Evolutionary conservation across 2,888 invertebrate genomes (phyloP), one percentile per base, ranked within the genome.

Genomic region (Lycophotia porphyrea): DNA sequence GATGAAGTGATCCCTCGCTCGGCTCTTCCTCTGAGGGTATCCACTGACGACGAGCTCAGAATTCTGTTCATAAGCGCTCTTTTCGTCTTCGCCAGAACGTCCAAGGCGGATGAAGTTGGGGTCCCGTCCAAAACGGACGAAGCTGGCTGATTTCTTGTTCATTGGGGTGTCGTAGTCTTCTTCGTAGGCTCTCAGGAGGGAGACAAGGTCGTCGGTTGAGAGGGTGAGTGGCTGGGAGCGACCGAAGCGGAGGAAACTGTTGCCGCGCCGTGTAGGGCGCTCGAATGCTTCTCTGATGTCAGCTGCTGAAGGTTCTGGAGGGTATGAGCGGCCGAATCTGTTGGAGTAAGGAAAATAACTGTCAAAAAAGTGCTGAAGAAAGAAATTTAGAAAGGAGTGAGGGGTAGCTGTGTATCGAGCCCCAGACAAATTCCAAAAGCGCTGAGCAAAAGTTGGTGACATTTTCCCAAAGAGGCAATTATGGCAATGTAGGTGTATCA

Each of bases 31-130:
- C 76, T 95, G 94, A 47, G 95, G 95, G 52, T 92, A 93, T 7
- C 93, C 93, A 52, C 88, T 92, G 8, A 93, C 90, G 2, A 90
- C 85, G 34, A 93, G 73, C 1, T 94, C 93, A 0, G 93, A 90
- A 39, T 87, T 89, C 74, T 92, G 93, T 55, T 94, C 93, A 11
- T 87, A 88, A 5, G 87, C 91, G 9, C 75, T 74, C n/a, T 91
- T 93, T 0, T 94, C 93, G 0, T 95, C 94, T 1, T 93, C 93
- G 8, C 82, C 84, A 3, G 95, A 93, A 69, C 97, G 91, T 2
- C 97, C 97, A n/a, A 97, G 93, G 18, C 97, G 91, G 82, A 97
- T 94, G 88, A 97, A 97, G 82, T 95, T 96, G 15, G 95, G 95
- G 70, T 95, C 93, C 0, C 96, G 91, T 7, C 96, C 96, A 2